These are phyloP conservation scores for Eledona agricola DNA, from an alignment of 2,888 invertebrate genomes.

Conservation along the genomic window DNA sequence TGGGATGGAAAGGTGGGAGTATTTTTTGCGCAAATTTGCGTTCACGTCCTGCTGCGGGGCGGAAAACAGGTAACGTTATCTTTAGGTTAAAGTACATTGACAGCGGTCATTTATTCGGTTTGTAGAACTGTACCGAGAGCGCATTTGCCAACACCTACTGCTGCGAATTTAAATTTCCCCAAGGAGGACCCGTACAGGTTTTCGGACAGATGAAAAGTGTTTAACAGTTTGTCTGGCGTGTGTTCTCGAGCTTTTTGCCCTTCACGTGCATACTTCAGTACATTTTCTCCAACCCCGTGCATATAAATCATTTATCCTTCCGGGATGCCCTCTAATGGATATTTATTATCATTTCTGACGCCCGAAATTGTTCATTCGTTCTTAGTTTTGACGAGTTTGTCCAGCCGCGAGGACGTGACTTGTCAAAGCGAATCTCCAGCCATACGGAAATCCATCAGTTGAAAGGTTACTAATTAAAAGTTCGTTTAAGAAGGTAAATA, in stretches of 20 bases:
- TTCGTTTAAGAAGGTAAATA: slow-evolving; percentile 21
- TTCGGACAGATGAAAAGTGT: slow-evolving; percentile 51
- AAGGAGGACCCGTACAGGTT: slow-evolving; percentile 46
- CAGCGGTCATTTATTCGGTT: slow-evolving; percentile 50
- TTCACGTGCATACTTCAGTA: slow-evolving; percentile 30
- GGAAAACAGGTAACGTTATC: slow-evolving; percentile 15
- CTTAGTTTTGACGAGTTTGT: background rate
- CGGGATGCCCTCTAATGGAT: slow-evolving; percentile 34
- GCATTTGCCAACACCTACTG: slow-evolving; percentile 52
- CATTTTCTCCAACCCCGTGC: slow-evolving; percentile 31
- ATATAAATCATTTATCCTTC: slow-evolving; percentile 38
- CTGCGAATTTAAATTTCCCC: slow-evolving; percentile 53
- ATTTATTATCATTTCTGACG: slow-evolving; percentile 22
- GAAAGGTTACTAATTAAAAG: slow-evolving; percentile 21
- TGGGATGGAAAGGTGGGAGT: slow-evolving; percentile 2
- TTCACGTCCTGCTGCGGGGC: slow-evolving; percentile 5
- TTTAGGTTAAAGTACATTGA: slow-evolving; percentile 45
- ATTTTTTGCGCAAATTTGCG: slow-evolving; percentile 10
- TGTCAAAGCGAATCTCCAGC: slow-evolving; percentile 5
- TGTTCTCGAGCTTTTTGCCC: slow-evolving; percentile 27
- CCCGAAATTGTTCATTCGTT: no score
- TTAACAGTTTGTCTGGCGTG: slow-evolving; percentile 44
- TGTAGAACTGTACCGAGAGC: slow-evolving; percentile 42
- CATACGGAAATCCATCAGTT: slow-evolving; percentile 4
- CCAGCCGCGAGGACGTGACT: slow-evolving; percentile 11